phyloP scores from a whole-genome alignment of 2,113 vertebrate genomes.

The Scophthalmus maximus region DNA sequence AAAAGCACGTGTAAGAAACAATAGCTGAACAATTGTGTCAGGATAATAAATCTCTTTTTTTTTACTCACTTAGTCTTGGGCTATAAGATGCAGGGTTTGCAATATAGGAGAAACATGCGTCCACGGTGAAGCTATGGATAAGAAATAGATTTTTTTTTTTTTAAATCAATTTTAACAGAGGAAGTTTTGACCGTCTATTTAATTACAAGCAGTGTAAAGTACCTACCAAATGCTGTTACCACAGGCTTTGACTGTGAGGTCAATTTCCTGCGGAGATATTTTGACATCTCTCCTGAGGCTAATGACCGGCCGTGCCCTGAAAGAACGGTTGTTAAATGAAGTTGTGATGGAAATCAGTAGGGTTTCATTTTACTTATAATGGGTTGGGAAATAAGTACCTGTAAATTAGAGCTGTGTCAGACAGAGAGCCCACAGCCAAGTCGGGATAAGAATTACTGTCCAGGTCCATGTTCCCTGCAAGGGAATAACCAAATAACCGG shows the following conservation, averaged over 20 bases:
- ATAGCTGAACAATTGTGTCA: not conserved
- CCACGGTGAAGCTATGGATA: constrained; percentile 87
- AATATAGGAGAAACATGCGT: constrained; percentile 90
- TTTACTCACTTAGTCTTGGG: constrained; percentile 88
- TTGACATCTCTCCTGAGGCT: constrained; percentile 86
- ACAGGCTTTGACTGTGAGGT: constrained; percentile 79
- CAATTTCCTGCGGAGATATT: constrained; percentile 85
- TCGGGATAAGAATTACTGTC: constrained; percentile 95
- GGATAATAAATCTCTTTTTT: not conserved
- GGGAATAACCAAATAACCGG: constrained; percentile 92
- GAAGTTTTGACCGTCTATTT: constrained; percentile 2
- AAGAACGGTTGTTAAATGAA: constrained; percentile 46
- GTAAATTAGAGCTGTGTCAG: constrained; percentile 91
- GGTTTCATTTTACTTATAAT: constrained; percentile 6
- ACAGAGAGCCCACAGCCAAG: constrained; percentile 93
- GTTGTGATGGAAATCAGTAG: not conserved
- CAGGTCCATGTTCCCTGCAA: constrained; percentile 96
- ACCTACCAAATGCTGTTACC: constrained; percentile 88
- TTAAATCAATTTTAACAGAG: not conserved
- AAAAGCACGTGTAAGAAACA: constrained; percentile 1
- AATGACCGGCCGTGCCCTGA: constrained; percentile 91
- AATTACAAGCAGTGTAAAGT: constrained; percentile 20
- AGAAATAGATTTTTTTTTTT: constrained; percentile 10
- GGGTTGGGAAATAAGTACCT: constrained; percentile 78
- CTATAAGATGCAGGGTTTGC: constrained; percentile 87